Conservation (phyloP, 2,113 vertebrate species). For the Antechinus stuartii region DNA sequence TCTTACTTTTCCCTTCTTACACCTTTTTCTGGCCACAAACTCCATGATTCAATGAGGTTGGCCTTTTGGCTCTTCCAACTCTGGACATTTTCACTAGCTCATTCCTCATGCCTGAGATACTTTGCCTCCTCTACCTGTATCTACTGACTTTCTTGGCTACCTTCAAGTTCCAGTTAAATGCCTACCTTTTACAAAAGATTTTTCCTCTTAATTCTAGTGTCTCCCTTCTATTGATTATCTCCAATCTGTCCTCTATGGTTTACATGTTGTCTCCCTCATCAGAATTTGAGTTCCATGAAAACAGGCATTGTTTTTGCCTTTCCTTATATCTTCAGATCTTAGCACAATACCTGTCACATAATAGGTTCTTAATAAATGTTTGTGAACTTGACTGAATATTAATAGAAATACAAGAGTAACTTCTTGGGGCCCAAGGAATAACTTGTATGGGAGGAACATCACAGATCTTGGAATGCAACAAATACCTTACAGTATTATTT, state of each 20-base stretch:
- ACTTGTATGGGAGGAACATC: neutral
- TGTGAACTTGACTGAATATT: neutral
- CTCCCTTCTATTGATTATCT: neutral
- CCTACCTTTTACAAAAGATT: neutral
- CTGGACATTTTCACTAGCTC: neutral
- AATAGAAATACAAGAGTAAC: neutral
- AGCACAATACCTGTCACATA: neutral
- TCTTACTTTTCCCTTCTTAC: neutral
- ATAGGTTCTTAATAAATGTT: neutral
- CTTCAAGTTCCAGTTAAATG: neutral
- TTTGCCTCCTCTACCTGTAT: neutral
- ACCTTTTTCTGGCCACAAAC: neutral
- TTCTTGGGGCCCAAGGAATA: neutral
- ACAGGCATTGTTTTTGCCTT: neutral
- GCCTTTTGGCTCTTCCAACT: neutral
- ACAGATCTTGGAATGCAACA: neutral
- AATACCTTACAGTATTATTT: neutral
- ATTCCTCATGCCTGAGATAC: neutral
- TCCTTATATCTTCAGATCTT: neutral
- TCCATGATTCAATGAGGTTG: neutral
- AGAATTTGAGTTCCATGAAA: neutral
- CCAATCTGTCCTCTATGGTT: neutral
- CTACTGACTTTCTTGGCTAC: neutral
- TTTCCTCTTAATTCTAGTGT: neutral
- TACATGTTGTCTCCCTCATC: neutral